Base-by-base conservation (phyloP, 1,140 invertebrate species). In the Phthorimaea operculella region DNA sequence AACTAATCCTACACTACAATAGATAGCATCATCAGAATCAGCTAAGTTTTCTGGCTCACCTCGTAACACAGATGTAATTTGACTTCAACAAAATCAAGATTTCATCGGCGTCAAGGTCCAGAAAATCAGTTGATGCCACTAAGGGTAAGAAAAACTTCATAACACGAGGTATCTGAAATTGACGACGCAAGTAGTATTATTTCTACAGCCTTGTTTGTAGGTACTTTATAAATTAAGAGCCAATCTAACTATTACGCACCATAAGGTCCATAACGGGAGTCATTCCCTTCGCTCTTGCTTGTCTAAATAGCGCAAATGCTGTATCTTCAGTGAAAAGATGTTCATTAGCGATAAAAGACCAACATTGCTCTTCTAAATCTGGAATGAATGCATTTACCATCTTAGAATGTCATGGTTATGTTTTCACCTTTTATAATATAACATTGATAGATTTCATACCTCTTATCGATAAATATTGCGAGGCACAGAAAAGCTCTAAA, bases 321-420 rank as follows among this genome's bases (percentile, higher is more conserved):
- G 89, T 89, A 58, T 90, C 90, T 79, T 92, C 92, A n/a, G 77
- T 82, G 66, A 92, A 92, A 0, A 92, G 74, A 36, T 89, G 87
- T 54, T 89, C 86, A 66, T 90, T 89, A 42, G 91, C 88, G 42
- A 93, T 89, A 67, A 90, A 91, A 1, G 88, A 85, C 90, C 91
- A 92, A 64, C 92, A 91, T 68, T 93, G 91, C 50, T 91, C 88
- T 59, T 91, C 88, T 48, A 93, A 79, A 82, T 92, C 90, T 91
- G 64, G 10, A 28, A 28, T 28, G 2, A 28, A 28, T 28, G 21
- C 21, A 28, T 28, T n/a, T n/a, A n/a, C n/a, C n/a, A n/a, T n/a
- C n/a, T n/a, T n/a, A n/a, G n/a, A n/a, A n/a, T n/a, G n/a, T n/a
- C n/a, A n/a, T n/a, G n/a, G n/a, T n/a, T n/a, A n/a, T n/a, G n/a